Conservation (phyloP, 2,113 vertebrate genomes). For the Capreolus pygargus region DNA sequence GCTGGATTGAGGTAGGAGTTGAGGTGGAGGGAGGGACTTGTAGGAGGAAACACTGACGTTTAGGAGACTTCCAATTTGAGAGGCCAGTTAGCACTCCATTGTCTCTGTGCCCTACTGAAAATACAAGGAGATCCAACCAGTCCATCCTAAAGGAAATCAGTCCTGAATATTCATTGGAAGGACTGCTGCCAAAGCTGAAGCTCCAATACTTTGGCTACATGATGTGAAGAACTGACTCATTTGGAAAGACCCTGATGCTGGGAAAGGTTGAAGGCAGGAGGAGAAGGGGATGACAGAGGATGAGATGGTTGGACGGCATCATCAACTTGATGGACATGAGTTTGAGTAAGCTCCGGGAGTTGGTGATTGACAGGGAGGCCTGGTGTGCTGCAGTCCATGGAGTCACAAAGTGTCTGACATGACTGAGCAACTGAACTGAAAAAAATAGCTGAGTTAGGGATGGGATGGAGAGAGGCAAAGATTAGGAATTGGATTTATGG, state of each 20-base stretch:
- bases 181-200: not conserved
- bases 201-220: not conserved
- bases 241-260: not conserved
- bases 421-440: not conserved
- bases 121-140: not conserved
- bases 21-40: not conserved
- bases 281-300: not conserved
- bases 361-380: not conserved
- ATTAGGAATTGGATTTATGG: not conserved
- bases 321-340: rapidly evolving
- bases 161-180: not conserved
- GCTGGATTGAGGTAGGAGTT: too few relatives aligned
- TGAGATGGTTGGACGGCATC: not conserved
- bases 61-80: not conserved
- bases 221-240: not conserved
- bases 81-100: not conserved
- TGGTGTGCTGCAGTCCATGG: not conserved
- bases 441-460: not conserved
- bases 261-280: not conserved
- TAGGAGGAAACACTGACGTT: not conserved
- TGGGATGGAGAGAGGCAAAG: not conserved
- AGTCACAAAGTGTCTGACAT: rapidly evolving
- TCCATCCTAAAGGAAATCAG: not conserved
- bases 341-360: not conserved
- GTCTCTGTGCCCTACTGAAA: not conserved